Percentiles rank a stretch among this genome's conserved stretches.
phyloP scores from a whole-genome alignment of 2,113 vertebrate genomes.

The Reinhardtius hippoglossoides region DNA sequence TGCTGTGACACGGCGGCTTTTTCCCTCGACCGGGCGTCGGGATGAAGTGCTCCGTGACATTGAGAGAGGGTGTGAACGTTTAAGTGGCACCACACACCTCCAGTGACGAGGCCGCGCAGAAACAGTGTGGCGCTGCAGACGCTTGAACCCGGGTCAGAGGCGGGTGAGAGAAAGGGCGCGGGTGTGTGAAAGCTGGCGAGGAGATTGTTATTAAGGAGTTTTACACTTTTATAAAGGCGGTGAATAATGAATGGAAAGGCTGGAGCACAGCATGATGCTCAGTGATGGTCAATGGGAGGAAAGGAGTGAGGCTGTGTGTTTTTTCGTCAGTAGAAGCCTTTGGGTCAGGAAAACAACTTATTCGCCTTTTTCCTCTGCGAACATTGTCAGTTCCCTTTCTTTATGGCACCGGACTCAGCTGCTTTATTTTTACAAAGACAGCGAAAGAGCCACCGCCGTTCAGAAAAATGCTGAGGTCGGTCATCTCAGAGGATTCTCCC shows the following conservation, averaged over 20 bases:
- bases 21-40: constrained; percentile 26
- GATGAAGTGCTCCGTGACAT: constrained; percentile 49
- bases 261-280: constrained; percentile 40
- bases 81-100: constrained; percentile 63
- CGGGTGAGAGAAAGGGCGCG: constrained; percentile 55
- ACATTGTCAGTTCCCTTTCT: constrained; percentile 51
- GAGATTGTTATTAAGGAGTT: constrained; percentile 53
- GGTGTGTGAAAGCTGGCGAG: constrained; percentile 53
- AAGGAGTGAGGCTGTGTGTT: constrained; percentile 5
- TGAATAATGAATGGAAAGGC: constrained; percentile 78
- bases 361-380: constrained; percentile 36
- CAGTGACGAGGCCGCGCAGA: constrained; percentile 41
- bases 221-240: constrained; percentile 61
- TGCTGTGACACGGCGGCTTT: constrained; percentile 37
- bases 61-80: constrained; percentile 56
- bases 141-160: constrained; percentile 60
- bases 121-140: constrained; percentile 11
- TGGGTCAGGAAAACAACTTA: constrained; percentile 66
- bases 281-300: constrained; percentile 36
- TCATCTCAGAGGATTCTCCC: constrained; percentile 42
- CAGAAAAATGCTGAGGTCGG: constrained; percentile 64
- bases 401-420: constrained; percentile 41
- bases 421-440: constrained; percentile 42
- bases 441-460: constrained; percentile 19
- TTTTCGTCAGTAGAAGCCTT: constrained; percentile 28